Evolutionary conservation across 2,888 invertebrate genomes (phyloP).

Genomic region (Phaedon cochleariae): DNA sequence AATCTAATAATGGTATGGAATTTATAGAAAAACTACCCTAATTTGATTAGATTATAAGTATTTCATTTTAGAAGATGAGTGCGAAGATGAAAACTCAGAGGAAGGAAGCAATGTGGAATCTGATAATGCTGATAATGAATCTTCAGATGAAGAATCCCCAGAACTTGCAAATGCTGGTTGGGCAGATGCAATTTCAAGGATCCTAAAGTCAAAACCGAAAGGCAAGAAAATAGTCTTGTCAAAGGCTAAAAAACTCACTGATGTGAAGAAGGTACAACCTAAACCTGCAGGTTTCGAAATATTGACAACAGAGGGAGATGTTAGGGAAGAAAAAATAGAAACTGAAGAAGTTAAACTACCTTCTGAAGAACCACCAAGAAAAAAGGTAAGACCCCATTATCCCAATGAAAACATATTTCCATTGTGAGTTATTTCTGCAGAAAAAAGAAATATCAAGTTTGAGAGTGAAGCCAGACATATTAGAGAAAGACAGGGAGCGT

Average conservation of each 20-base stretch:
- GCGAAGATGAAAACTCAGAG: background rate
- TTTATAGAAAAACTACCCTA: background rate
- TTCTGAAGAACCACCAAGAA: constrained; percentile 56
- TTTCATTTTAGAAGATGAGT: background rate
- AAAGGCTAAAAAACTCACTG: constrained; percentile 78
- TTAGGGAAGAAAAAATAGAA: constrained; percentile 61
- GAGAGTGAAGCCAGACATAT: constrained; percentile 77
- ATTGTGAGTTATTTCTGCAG: no score
- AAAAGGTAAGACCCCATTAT: constrained; percentile 51
- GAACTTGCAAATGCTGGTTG: constrained; percentile 72
- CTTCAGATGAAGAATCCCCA: constrained; percentile 38
- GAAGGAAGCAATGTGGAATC: background rate
- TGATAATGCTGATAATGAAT: background rate
- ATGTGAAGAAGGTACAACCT: constrained; percentile 62
- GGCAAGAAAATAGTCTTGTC: constrained; percentile 80
- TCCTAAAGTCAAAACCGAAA: constrained; percentile 77
- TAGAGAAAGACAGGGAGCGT: constrained; percentile 81
- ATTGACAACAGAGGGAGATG: constrained; percentile 65
- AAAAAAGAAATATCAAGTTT: constrained; percentile 71
- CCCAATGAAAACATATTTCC: no score
- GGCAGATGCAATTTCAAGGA: constrained; percentile 85
- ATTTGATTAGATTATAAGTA: background rate
- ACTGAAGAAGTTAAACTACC: constrained; percentile 54
- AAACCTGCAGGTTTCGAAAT: constrained; percentile 72
- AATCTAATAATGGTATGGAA: background rate